Evolutionary conservation across 2,797 vertebrate genomes (phyloP), one percentile per base, ranked within the genome.

Genomic region (Chloroceryle inda): DNA sequence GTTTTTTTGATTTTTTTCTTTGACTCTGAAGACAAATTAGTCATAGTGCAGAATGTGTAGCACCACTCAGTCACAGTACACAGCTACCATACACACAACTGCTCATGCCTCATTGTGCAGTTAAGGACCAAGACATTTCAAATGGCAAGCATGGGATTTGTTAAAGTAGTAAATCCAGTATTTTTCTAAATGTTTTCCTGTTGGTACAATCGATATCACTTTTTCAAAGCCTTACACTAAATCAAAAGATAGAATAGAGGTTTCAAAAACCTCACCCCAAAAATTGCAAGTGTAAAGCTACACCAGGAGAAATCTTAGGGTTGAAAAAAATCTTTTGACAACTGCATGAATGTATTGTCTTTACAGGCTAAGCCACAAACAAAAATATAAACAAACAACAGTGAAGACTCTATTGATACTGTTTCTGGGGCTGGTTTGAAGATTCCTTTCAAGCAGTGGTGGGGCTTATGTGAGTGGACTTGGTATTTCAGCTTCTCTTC

Each of bases 61-160:
- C 66, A 74, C 9, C 26, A 31, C 37, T 52, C 49, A 42, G 63
- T 31, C 53, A 61, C 27, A 37, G 40, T 8, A 33, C 53, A 53
- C 29, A 6, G 19, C 67, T 21, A 37, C 0, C 0, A 79, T 11
- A 59, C 1, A 40, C 3, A 53, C 23, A 55, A 55, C 11, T 23
- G 82, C 61, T 80, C n/a, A 20, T 9, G n/a, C 26, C 35, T 86
- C 50, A 16, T 37, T 55, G 47, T 61, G 88, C 58, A 10, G 12
- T 6, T 77, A 45, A 85, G 22, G 29, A 80, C 80, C 94, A 92
- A 87, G 88, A 81, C 62, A 47, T 45, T 69, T n/a, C 19, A 16
- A 94, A 83, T 10, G 16, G n/a, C 73, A 58, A 0, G 1, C 13
- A 9, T 13, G 27, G 64, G 12, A 68, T 74, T 64, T 50, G 42